These are phyloP conservation scores for Fistularia tabacaria DNA, from an alignment of 2,797 vertebrate genomes.

Conservation along the genomic window DNA sequence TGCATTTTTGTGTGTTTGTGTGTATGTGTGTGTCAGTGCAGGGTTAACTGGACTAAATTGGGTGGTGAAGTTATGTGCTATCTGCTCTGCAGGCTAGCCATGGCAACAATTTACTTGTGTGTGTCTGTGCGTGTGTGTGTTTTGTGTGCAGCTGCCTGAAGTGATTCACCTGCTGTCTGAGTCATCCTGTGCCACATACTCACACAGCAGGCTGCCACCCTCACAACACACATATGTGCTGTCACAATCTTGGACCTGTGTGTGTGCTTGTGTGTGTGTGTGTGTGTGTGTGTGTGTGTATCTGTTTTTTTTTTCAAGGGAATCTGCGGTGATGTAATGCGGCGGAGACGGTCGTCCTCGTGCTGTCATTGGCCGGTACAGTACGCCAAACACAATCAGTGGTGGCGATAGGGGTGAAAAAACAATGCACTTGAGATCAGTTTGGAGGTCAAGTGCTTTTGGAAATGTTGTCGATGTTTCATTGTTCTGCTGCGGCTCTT, in stretches of 20 bases:
- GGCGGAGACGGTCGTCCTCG: not conserved
- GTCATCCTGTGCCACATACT: slow-evolving; percentile 33
- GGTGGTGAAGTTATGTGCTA: slow-evolving; percentile 31
- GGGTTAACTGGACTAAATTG: slow-evolving; percentile 46
- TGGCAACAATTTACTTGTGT: slow-evolving; percentile 18
- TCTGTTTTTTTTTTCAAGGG: not conserved
- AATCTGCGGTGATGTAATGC: slow-evolving; percentile 20
- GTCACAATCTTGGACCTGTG: not conserved
- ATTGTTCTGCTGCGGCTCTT: not conserved
- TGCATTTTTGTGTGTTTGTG: not conserved
- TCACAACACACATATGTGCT: slow-evolving; percentile 7
- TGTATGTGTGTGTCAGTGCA: slow-evolving; percentile 5
- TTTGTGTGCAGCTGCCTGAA: slow-evolving; percentile 12
- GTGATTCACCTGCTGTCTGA: slow-evolving; percentile 61
- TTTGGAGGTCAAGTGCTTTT: slow-evolving; percentile 7
- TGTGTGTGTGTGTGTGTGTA: too few species aligned
- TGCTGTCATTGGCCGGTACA: not conserved
- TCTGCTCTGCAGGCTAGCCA: slow-evolving; percentile 30
- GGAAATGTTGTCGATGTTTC: not conserved
- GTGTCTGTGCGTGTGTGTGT: slow-evolving; percentile 8
- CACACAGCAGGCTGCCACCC: slow-evolving; percentile 9
- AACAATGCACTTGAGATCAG: slow-evolving; percentile 17
- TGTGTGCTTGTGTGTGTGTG: too few species aligned
- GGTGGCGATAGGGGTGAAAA: slow-evolving; percentile 13
- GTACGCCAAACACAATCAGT: slow-evolving; percentile 13